Conservation (phyloP, 2,888 invertebrate species). For the Synergus gifuensis region DNA sequence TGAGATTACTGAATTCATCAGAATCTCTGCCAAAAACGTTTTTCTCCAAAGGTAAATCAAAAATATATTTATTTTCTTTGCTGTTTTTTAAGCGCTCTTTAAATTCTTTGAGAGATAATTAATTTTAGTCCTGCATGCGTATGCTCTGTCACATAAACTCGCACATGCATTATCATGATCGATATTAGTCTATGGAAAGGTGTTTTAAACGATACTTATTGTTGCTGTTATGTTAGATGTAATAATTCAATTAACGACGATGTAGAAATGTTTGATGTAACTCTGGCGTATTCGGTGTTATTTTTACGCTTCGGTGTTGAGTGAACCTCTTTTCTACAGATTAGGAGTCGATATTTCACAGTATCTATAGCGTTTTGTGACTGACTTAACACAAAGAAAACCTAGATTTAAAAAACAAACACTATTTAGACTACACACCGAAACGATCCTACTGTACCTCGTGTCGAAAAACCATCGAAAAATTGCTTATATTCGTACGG, state of each 20-base stretch:
- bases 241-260: conserved; percentile 30
- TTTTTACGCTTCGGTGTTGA: conserved; percentile 20
- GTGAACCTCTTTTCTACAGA: conserved; percentile 27
- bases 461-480: conserved; percentile 37
- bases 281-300: conserved; percentile 24
- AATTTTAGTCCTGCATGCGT: background rate
- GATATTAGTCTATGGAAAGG: conserved; percentile 23
- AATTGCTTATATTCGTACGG: conserved; percentile 31
- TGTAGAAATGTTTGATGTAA: conserved; percentile 37
- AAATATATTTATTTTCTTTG: background rate
- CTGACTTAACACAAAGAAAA: conserved; percentile 16
- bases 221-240: conserved; percentile 34
- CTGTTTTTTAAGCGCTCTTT: background rate
- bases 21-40: background rate
- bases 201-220: conserved; percentile 27
- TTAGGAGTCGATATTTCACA: background rate
- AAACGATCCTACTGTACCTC: conserved; percentile 24
- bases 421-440: conserved; percentile 16
- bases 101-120: background rate
- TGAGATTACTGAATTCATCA: too few species aligned
- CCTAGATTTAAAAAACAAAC: conserved; percentile 7
- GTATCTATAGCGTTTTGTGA: conserved; percentile 37
- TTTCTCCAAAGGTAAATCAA: background rate
- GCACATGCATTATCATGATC: conserved; percentile 1
- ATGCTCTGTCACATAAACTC: conserved; percentile 3